Percentiles rank a stretch among this genome's conserved stretches.
Evolutionary conservation across 2,888 invertebrate genomes (phyloP).

Genomic region (Chloroclystis v-ata): DNA sequence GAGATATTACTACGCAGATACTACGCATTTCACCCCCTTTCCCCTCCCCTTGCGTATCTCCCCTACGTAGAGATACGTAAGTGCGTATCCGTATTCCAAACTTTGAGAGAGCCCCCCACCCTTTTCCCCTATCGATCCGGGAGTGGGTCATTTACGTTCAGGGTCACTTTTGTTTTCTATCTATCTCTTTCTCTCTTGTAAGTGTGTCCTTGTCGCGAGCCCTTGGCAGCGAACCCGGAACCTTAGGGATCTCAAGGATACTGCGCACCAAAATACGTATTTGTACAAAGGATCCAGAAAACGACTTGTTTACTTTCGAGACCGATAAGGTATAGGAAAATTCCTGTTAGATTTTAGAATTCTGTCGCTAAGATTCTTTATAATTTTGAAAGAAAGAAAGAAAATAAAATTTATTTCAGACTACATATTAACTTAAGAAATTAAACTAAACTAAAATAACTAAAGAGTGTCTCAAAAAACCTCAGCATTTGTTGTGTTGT

Average conservation of each 20-base stretch:
- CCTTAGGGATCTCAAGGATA: slow-evolving; percentile 21
- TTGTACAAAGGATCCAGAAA: not conserved
- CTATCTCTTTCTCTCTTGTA: slow-evolving; percentile 35
- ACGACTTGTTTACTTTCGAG: slow-evolving; percentile 10
- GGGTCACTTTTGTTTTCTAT: slow-evolving; percentile 54
- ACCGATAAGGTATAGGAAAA: not conserved
- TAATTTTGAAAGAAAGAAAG: too few relatives aligned
- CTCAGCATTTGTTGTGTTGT: too few relatives aligned
- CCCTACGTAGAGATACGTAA: too few relatives aligned
- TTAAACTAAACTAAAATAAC: too few relatives aligned
- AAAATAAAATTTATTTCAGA: not conserved
- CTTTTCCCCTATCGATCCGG: slow-evolving; percentile 47
- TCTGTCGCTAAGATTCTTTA: too few relatives aligned
- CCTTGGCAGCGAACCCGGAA: slow-evolving; percentile 45
- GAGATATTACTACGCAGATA: slow-evolving; percentile 5
- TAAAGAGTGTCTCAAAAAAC: too few relatives aligned
- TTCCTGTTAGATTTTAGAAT: too few relatives aligned
- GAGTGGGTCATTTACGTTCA: slow-evolving; percentile 52
- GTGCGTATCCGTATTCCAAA: slow-evolving; percentile 2
- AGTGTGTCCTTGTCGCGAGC: slow-evolving; percentile 32
- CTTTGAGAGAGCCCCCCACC: slow-evolving; percentile 8
- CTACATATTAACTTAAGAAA: too few relatives aligned
- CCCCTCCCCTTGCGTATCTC: too few relatives aligned
- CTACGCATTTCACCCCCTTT: not conserved
- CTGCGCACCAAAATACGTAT: slow-evolving; percentile 15